Evolutionary conservation across 1,140 invertebrate genomes (phyloP), one percentile per base, ranked within the genome.

Genomic region (Cylas formicarius): DNA sequence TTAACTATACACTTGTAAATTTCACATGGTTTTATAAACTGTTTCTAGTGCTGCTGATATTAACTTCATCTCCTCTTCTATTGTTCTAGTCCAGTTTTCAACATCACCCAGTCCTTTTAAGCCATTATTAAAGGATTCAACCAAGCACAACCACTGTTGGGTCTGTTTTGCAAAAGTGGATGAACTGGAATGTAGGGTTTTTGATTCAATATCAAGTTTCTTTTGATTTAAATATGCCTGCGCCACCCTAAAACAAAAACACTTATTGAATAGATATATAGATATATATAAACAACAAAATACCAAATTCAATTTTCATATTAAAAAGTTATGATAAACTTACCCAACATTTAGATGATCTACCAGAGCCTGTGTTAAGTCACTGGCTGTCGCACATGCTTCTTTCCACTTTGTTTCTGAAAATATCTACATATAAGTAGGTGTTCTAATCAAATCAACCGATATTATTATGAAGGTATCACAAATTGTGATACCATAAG

Each of bases 191-290:
- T 97, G 92, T n/a, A 99, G 70, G 50, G 93, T 84, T 68, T 97
- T 97, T 2, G 93, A 92, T 75, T 99, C 95, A 2, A 90, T 83
- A 72, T 99, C 94, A 19, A 99, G 70, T 62, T 91, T 84, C 62
- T 97, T 97, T 67, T 99, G 94, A 70, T 99, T 98, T 24, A 97
- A 73, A 67, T 99, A 99, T 3, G 95, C 94, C 71, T 97, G 91
- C 3, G 94, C 91, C 17, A 98, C 93, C 18, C 77, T 86, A 67
- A 55, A 67, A 68, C 52, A 48, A 47, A 45, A 50, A 40, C n/a
- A n/a, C 26, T 37, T 22, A 8, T 7, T 4, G 3, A 4, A 5
- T n/a, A 22, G 32, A 36, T 20, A 48, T 22, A 13, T 31, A 18
- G 17, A 31, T 44, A 42, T 19, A 40, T 9, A 18, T 24, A 39